Base-by-base conservation (phyloP, 2,113 vertebrate genomes). In the Amazona guildingii region DNA sequence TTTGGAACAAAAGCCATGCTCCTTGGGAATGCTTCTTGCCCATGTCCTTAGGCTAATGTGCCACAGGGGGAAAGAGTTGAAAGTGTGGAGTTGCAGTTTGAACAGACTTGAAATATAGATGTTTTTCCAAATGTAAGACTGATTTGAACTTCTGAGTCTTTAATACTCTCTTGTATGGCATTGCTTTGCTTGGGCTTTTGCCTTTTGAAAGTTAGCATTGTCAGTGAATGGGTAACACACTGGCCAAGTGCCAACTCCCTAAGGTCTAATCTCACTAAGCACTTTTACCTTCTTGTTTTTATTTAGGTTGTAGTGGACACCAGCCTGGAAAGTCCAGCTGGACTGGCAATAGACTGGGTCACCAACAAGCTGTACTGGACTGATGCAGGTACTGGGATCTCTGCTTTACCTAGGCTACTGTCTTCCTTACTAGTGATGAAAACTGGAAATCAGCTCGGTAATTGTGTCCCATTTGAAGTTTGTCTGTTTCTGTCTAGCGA, bases 331-430 rank as follows among this genome's bases (percentile, higher is more conserved):
- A 99, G 99, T 83, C 99, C 99, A 17, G 99, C 99, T n/a, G 99
- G 99, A 87, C 95, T 99, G 95, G 99, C 99, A 41, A 99, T 99
- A 86, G 99, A 99, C 93, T 99, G 99, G 99, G 97, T 99, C 93
- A 99, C 99, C 88, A 98, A 97, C 94, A 99, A 99, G 84, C 98
- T 99, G 0, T 99, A 99, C 94, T 99, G 99, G 99, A 99, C 99
- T 17, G 99, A 99, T 95, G 99, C 99, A 98, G 99, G 99, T 99
- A 98, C 48, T 83, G 54, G 39, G 66, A 39, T 82, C 18, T 88
- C 41, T 88, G 33, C 57, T 88, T 83, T 76, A 51, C 18, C 6
- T 24, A 76, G 39, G 6, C 6, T 84, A 86, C 44, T 77, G 7
- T 87, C 37, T 88, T 93, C 49, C 13, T 72, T 39, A 43, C 25